phyloP scores from a whole-genome alignment of 2,797 vertebrate species.

The Coilia nasus region DNA sequence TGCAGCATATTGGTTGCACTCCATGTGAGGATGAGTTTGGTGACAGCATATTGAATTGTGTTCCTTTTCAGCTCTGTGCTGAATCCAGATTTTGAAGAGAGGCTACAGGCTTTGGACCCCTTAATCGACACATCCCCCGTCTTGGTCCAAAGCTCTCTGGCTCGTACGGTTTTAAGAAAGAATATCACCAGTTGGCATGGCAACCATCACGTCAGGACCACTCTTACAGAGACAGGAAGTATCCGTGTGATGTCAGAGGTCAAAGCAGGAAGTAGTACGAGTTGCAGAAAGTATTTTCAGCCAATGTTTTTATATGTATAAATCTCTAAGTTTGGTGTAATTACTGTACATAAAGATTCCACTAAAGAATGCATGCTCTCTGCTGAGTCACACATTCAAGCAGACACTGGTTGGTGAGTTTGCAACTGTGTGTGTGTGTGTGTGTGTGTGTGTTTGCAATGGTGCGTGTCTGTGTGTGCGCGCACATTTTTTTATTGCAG shows the following conservation, averaged over 20 bases:
- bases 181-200: neutral
- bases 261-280: constrained; percentile 18
- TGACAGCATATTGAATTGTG: no score
- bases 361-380: constrained; percentile 76
- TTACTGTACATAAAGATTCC: constrained; percentile 86
- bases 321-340: constrained; percentile 74
- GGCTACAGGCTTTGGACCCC: neutral
- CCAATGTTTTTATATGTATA: constrained; percentile 57
- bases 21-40: neutral
- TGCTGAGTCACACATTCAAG: constrained; percentile 57
- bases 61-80: no score
- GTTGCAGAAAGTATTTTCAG: constrained; percentile 3
- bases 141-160: neutral
- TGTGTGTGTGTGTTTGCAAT: constrained; percentile 33
- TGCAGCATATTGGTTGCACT: neutral
- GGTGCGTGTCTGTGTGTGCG: constrained; percentile 63
- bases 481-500: constrained; percentile 67
- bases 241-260: constrained; percentile 12
- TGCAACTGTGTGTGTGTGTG: constrained; percentile 16
- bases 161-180: neutral
- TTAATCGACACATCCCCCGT: neutral
- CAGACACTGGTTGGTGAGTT: constrained; percentile 27
- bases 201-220: neutral
- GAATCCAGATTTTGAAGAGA: neutral
- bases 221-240: neutral